Evolutionary conservation across 2,888 invertebrate species (phyloP).

Genomic region (Colletes collaris): DNA sequence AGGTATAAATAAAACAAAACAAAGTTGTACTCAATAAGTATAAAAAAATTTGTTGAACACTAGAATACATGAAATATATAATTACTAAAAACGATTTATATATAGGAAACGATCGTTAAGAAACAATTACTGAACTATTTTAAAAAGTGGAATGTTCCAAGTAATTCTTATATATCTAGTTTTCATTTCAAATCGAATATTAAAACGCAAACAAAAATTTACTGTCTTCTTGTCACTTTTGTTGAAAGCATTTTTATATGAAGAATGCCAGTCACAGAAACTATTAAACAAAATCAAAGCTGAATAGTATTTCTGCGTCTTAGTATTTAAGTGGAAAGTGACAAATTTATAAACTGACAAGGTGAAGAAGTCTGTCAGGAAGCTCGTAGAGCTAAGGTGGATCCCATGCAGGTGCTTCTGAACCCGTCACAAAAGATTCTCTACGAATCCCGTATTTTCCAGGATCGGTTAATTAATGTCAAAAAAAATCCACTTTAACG

Average conservation of each 20-base stretch:
- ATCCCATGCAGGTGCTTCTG: conserved; percentile 74
- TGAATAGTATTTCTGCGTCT: conserved; percentile 1
- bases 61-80: conserved; percentile 19
- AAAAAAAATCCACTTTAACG: conserved; percentile 55
- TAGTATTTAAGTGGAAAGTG: conserved; percentile 4
- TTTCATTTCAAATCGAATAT: conserved; percentile 6
- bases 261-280: conserved; percentile 6
- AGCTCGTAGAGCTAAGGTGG: conserved; percentile 68
- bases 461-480: conserved; percentile 29
- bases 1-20: background rate
- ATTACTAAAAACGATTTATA: conserved; percentile 41
- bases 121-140: conserved; percentile 6
- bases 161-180: conserved; percentile 5
- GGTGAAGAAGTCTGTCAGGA: conserved; percentile 64
- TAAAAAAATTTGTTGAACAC: conserved; percentile 19
- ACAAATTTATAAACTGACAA: conserved; percentile 31
- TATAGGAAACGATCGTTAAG: background rate
- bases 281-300: conserved; percentile 9
- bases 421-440: conserved; percentile 71
- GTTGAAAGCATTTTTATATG: conserved; percentile 19
- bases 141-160: background rate
- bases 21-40: conserved; percentile 6
- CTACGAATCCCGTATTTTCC: conserved; percentile 41
- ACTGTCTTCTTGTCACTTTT: conserved; percentile 25
- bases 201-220: conserved; percentile 17